These are phyloP conservation scores for Brachymystax lenok DNA, from an alignment of 2,797 vertebrate genomes.

Conservation along the genomic window DNA sequence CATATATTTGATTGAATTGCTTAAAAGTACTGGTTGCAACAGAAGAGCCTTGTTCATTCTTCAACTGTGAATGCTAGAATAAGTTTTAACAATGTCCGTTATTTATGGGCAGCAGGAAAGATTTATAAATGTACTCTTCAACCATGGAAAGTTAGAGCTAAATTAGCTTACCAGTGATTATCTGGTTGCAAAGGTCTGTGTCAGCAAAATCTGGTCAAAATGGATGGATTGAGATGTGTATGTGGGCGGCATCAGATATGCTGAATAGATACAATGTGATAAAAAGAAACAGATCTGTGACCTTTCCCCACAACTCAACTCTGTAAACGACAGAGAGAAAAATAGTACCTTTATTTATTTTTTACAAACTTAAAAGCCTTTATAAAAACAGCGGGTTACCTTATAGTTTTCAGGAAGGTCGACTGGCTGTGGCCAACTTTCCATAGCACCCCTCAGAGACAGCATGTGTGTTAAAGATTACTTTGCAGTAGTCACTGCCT, in stretches of 20 bases:
- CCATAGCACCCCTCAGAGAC: slow-evolving; percentile 69
- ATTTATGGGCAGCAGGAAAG: background rate
- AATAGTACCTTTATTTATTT: slow-evolving; percentile 19
- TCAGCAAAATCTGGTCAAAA: too few species aligned
- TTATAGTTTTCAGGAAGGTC: slow-evolving; percentile 62
- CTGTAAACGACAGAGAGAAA: slow-evolving; percentile 24
- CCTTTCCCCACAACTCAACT: slow-evolving; percentile 10
- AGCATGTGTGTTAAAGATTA: slow-evolving; percentile 74
- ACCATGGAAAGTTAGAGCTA: background rate
- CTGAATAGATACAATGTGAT: background rate
- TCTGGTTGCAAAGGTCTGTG: background rate
- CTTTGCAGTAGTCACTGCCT: slow-evolving; percentile 51
- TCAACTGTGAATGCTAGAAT: slow-evolving; percentile 39
- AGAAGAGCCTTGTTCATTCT: slow-evolving; percentile 49
- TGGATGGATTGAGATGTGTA: background rate
- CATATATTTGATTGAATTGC: slow-evolving; percentile 56
- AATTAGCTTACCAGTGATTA: slow-evolving; percentile 5
- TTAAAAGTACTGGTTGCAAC: slow-evolving; percentile 43
- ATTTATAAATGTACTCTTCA: background rate
- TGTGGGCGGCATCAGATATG: background rate
- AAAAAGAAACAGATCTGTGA: background rate
- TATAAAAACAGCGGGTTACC: slow-evolving; percentile 63
- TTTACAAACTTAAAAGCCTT: slow-evolving; percentile 50
- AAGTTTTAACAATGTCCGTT: slow-evolving; percentile 11
- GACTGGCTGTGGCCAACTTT: slow-evolving; percentile 67